Base-by-base conservation (phyloP, 2,113 vertebrate genomes). In the Orthochromis indermauri region DNA sequence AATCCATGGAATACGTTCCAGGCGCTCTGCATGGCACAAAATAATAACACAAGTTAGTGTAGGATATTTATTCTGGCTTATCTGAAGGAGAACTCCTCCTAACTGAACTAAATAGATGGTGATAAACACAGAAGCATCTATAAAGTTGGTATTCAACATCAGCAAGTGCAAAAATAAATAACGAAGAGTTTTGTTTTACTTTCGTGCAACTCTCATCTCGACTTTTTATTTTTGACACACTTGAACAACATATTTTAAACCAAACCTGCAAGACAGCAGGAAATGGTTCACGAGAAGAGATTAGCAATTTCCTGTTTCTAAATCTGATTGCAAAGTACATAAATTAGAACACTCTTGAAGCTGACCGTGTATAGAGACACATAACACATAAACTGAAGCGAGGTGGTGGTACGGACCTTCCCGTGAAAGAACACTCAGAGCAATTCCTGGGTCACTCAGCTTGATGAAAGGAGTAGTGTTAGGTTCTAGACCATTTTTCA, bases 1-100 rank as follows among this genome's bases (percentile, higher is more conserved):
- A 2, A 97, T 97, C 98, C 98, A 99, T 1, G 98, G 98, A 28
- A 99, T 98, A 1, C 98, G 95, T 5, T 99, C 98, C 45, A 98
- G 96, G 0, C 97, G 97, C 82, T 99, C 98, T 99, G 86, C 2
- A 59, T 28, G 10, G 10, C 8, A 80, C 49, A 53, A 59, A 1
- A 54, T 7, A 80, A 61, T 14, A 3, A 61, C 14, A 49, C 49
- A 40, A 8, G 8, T 37, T n/a, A 61, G 5, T 17, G 53, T 5
- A 21, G 17, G 12, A 10, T 51, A 8, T 26, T 31, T 28, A 11
- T 42, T 79, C 21, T 11, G 6, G 17, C 5, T n/a, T 55, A 35
- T 59, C 31, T 59, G 8, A n/a, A 51, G n/a, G 21, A 54, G 42
- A 86, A 45, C 21, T 35, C 13, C 53, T 47, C 33, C 71, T 8